phyloP scores from a whole-genome alignment of 2,888 invertebrate species.

The Peribatodes rhomboidaria region DNA sequence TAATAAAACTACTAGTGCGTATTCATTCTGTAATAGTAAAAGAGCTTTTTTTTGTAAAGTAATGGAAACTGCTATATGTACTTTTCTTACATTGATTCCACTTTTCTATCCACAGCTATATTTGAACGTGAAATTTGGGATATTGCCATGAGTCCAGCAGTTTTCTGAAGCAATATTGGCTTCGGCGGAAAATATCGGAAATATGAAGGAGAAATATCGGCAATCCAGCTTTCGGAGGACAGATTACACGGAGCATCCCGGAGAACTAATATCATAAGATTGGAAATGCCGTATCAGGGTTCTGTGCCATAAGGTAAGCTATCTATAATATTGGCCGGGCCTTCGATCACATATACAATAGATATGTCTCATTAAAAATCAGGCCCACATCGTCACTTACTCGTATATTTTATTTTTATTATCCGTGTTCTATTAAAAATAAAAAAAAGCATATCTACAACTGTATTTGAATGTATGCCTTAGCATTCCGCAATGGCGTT shows the following conservation, averaged over 20 bases:
- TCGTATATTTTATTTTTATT: too few relatives aligned
- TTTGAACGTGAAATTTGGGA: constrained; percentile 47
- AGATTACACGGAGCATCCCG: constrained; percentile 49
- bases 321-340: constrained; percentile 19
- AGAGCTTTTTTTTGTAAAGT: too few relatives aligned
- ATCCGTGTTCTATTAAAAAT: too few relatives aligned
- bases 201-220: constrained; percentile 49
- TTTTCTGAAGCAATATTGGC: constrained; percentile 55
- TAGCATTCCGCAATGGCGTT: too few relatives aligned
- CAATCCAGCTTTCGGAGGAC: constrained; percentile 47
- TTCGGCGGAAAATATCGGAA: constrained; percentile 54
- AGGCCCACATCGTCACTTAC: too few relatives aligned
- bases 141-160: constrained; percentile 50
- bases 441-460: too few relatives aligned
- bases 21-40: too few relatives aligned
- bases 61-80: background rate
- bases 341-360: too few relatives aligned
- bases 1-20: too few relatives aligned
- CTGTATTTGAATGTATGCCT: too few relatives aligned
- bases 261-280: constrained; percentile 53
- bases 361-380: too few relatives aligned
- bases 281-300: constrained; percentile 37
- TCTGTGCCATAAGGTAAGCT: constrained; percentile 18
- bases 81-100: constrained; percentile 1
- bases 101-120: constrained; percentile 24